A percentile compares a stretch with the other conserved stretches of the same genome.
Conservation (phyloP, 2,888 invertebrate species). For the Trichopoda pennipes region DNA sequence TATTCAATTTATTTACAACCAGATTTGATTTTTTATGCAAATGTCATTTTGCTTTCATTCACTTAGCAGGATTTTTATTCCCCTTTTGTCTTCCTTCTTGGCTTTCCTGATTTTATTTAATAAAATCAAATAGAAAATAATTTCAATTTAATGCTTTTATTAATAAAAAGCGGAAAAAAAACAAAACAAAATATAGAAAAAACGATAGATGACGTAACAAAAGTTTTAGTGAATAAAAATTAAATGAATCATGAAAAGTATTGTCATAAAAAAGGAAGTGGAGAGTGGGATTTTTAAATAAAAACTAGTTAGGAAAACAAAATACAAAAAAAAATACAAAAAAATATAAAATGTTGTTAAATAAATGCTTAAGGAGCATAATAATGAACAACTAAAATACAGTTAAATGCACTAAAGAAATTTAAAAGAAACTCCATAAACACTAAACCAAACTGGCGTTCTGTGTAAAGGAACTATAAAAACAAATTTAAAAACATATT, state of each 20-base stretch:
- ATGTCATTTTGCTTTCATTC: conserved; percentile 20
- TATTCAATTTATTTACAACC: conserved; percentile 50
- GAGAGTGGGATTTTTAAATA: neutral
- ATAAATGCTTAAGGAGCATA: too few relatives aligned
- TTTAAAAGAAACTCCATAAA: too few relatives aligned
- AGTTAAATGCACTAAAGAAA: too few relatives aligned
- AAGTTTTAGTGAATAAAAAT: neutral
- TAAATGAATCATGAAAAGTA: conserved; percentile 39
- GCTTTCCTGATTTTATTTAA: conserved; percentile 10
- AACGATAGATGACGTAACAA: neutral
- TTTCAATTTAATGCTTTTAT: conserved; percentile 35
- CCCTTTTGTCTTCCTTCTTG: neutral
- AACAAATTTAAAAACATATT: too few relatives aligned
- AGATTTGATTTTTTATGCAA: conserved; percentile 48
- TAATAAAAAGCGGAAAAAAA: neutral
- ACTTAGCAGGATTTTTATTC: neutral
- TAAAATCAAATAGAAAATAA: conserved; percentile 11
- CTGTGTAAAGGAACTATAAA: too few relatives aligned
- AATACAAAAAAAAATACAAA: too few relatives aligned
- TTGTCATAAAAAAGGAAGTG: neutral
- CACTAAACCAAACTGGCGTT: too few relatives aligned
- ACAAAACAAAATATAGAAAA: neutral
- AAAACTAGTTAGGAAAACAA: neutral
- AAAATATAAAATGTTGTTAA: too few relatives aligned
- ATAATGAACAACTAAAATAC: too few relatives aligned